Conservation (phyloP, 1,140 invertebrate genomes). For the Macrobrachium rosenbergii region DNA sequence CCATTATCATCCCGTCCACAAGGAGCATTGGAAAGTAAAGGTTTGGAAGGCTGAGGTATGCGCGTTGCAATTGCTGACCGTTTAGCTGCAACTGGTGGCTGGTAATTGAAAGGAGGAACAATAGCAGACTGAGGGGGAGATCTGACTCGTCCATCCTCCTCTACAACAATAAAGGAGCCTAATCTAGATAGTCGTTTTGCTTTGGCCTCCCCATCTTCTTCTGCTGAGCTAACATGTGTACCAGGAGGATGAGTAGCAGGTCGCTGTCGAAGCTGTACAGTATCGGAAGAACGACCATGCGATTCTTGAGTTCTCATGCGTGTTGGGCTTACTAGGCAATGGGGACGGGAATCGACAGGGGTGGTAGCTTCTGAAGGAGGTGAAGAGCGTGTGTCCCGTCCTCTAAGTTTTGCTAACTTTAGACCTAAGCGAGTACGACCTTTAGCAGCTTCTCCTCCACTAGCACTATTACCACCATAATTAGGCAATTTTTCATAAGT, state of each 20-base stretch:
- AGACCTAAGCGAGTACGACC: slow-evolving; percentile 56
- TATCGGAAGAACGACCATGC: slow-evolving; percentile 17
- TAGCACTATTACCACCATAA: slow-evolving; percentile 46
- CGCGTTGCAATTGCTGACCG: slow-evolving; percentile 54
- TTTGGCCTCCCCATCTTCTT: slow-evolving; percentile 43
- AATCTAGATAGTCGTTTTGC: slow-evolving; percentile 72
- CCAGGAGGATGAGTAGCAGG: slow-evolving; percentile 52
- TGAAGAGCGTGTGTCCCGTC: slow-evolving; percentile 58
- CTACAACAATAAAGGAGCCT: slow-evolving; percentile 72
- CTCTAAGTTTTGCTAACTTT: slow-evolving; percentile 62
- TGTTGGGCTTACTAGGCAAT: slow-evolving; percentile 59
- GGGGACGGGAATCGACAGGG: slow-evolving; percentile 61
- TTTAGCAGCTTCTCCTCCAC: slow-evolving; percentile 41
- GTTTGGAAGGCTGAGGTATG: slow-evolving; percentile 65
- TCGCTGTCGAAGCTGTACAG: slow-evolving; percentile 56
- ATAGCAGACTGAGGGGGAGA: slow-evolving; percentile 72
- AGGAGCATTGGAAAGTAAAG: slow-evolving; percentile 58
- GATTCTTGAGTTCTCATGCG: slow-evolving; percentile 16
- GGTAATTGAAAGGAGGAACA: slow-evolving; percentile 75
- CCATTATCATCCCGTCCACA: slow-evolving; percentile 65
- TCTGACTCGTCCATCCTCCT: slow-evolving; percentile 67
- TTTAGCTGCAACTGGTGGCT: slow-evolving; percentile 67
- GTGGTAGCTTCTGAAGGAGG: slow-evolving; percentile 65
- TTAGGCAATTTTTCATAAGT: slow-evolving; percentile 75
- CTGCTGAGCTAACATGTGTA: slow-evolving; percentile 38